Evolutionary conservation across 2,888 invertebrate species (phyloP), one percentile per base, ranked within the genome.

Genomic region (Elmis aenea): DNA sequence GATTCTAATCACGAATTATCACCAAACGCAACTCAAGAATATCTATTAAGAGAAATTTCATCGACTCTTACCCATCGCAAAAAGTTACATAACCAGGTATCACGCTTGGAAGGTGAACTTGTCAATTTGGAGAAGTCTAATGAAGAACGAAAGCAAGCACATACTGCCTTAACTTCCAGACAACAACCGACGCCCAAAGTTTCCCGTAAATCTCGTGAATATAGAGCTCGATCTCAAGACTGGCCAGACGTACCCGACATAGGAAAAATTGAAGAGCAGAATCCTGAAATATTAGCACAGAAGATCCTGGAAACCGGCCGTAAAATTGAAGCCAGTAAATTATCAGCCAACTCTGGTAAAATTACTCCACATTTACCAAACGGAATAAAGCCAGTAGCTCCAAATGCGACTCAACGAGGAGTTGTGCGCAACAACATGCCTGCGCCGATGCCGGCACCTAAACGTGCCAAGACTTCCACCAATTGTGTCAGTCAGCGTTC

Each of bases 211-310:
- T 75, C 72, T 38, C 69, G 83, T 10, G 87, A 88, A 51, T 80
- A 83, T 52, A 75, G 89, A 10, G 81, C 85, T 3, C 76, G 90
- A 2, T 87, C 89, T 0, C 89, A 90, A 58, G 91, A 91, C 59
- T 91, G 91, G 91, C 90, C 90, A 0, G 89, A 90, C 54, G 85
- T 91, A 15, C 90, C 91, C 1, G 89, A 91, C 53, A 80, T 90
- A 31, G 87, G 85, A 1, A 91, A 90, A 67, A 91, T 91, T 40
- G 87, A 91, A 59, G 92, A 92, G 62, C 89, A 89, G 62, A 91
- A 92, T 68, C 91, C 91, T 0, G 91, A 91, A 66, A 77, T 91
- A 31, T 69, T 91, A 33, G 91, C 91, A 1, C 87, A 88, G 64
- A 92, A 92, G 64, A 91, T 92, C 49, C 69, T 91, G 20, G 91